Evolutionary conservation across 2,797 vertebrate genomes (phyloP).

Genomic region (Poliocrania exsul): DNA sequence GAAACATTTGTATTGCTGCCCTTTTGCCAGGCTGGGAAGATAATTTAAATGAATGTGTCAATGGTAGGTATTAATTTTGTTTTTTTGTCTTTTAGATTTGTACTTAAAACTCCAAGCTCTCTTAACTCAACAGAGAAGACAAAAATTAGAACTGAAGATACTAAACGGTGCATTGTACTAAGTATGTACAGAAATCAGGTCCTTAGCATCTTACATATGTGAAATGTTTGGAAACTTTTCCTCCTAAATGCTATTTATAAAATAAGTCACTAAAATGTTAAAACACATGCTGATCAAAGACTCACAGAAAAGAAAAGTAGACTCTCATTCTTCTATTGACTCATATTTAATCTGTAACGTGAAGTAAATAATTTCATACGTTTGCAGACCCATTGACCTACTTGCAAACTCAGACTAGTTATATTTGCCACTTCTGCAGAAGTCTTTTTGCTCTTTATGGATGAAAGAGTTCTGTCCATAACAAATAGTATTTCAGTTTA

Average conservation of each 20-base stretch:
- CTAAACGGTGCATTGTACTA: not conserved
- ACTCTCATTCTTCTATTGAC: not conserved
- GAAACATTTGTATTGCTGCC: not conserved
- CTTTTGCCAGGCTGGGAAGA: not conserved
- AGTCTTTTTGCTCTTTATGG: not conserved
- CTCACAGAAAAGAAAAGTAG: not conserved
- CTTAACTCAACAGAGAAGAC: not conserved
- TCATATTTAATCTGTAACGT: not conserved
- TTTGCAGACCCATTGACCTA: slow-evolving; percentile 5
- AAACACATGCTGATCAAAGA: slow-evolving; percentile 42
- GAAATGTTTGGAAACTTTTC: slow-evolving; percentile 11
- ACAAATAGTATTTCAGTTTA: not conserved
- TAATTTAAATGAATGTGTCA: not conserved
- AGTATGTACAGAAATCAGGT: not conserved
- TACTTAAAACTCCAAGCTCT: not conserved
- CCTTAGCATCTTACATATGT: not conserved
- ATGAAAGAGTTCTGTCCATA: not conserved
- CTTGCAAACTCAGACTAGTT: not conserved
- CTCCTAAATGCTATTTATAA: slow-evolving; percentile 27
- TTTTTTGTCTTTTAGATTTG: not conserved
- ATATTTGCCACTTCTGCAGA: not conserved
- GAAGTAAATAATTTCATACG: slow-evolving; percentile 32
- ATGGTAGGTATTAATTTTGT: not conserved
- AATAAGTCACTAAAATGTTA: slow-evolving; percentile 32
- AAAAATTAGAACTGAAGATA: not conserved